Evolutionary conservation across 2,113 vertebrate genomes (phyloP), one percentile per base, ranked within the genome.

Genomic region (Ptilonorhynchus violaceus): DNA sequence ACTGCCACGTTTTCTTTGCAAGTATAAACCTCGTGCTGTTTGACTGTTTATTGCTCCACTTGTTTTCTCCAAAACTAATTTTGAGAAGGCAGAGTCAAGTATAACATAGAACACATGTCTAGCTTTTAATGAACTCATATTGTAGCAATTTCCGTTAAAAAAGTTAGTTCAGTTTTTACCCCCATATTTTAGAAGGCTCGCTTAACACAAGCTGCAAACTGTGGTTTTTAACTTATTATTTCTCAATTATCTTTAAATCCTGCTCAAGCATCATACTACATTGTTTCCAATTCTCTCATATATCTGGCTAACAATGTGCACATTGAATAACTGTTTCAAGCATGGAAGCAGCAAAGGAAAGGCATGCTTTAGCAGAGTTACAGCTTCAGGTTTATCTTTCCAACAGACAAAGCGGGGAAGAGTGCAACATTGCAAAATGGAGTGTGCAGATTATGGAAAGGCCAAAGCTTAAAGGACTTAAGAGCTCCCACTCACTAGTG

Each of bases 401-500:
- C 93, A 96, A 89, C 42, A 37, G 72, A 85, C 89, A 94, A 31
- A 97, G 92, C 94, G 56, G 97, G 97, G 89, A 96, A 80, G 84
- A 77, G 97, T 89, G 95, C 97, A 89, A 97, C 98, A 96, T 93
- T 88, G 96, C 93, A 91, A 95, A 93, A 98, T 91, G 97, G 93
- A 98, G 96, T 90, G 96, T 94, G 94, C 55, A 93, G 92, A 94
- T 96, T 73, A 98, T 95, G 97, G 94, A 96, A 94, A 97, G 97
- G 97, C 96, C 96, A 97, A 97, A 98, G 98, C 97, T 98, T 94
- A 98, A 97, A 97, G 95, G 96, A 98, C 93, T 96, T 70, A 97
- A 97, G 97, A 98, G 98, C 98, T 98, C 98, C 98, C 98, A 99
- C 99, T 99, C 99, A 99, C 99, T 99, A 99, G 98, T 98, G 95